Percentiles rank a stretch among this genome's conserved stretches.
phyloP scores from a whole-genome alignment of 2,113 vertebrate genomes.

The Rhinopomastus cyanomelas region DNA sequence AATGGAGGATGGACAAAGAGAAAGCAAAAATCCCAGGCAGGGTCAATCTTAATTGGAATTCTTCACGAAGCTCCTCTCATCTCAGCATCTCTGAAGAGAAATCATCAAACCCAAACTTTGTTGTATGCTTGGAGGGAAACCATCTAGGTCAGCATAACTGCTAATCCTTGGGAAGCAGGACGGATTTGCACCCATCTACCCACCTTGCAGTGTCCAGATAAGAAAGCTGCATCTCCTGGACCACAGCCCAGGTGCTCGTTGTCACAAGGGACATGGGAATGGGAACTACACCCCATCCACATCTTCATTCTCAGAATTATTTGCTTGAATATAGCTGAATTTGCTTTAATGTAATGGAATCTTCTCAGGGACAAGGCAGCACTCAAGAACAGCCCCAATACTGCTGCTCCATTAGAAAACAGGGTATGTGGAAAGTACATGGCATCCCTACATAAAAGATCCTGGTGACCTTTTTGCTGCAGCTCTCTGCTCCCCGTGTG shows the following conservation, averaged over 20 bases:
- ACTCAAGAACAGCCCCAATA: neutral
- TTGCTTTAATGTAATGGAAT: too few relatives aligned
- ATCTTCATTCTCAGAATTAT: accelerated
- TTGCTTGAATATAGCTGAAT: neutral
- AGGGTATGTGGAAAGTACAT: neutral
- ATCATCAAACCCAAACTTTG: neutral
- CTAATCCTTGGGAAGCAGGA: neutral
- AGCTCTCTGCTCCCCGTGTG: neutral
- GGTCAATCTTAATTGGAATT: accelerated
- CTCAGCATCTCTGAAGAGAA: neutral
- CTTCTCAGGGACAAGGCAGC: neutral
- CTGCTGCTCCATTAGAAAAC: neutral
- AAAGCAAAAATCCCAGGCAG: neutral
- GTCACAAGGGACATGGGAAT: accelerated
- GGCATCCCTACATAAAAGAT: neutral
- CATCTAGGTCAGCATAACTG: neutral
- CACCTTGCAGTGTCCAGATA: neutral
- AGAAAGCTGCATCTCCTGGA: neutral
- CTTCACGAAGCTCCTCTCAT: neutral
- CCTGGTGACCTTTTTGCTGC: neutral
- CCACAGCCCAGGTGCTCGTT: neutral
- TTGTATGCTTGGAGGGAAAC: neutral
- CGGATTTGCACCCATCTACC: neutral
- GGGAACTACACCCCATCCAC: accelerated
- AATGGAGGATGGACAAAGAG: accelerated